Evolutionary conservation across 35 echinoderm and acorn worm species (phyloP), one percentile per base, ranked within the genome.

Genomic region (Anneissia japonica): DNA sequence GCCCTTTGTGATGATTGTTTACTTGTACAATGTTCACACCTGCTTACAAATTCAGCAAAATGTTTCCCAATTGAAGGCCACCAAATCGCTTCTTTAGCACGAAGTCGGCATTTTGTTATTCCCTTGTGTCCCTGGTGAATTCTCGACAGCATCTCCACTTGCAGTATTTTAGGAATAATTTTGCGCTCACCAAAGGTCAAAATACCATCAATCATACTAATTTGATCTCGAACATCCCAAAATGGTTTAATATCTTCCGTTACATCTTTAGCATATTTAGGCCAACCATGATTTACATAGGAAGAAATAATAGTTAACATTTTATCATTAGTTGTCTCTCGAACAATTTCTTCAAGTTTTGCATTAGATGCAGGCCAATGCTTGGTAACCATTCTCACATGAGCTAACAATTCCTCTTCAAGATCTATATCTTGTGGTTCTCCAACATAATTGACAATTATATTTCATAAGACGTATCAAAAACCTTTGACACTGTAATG

Each of bases 1-100:
- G 56, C 56, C 26, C 31, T 1, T 23, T 74, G 84, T 4, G 56
- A 2, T 37, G 55, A 4, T 39, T 85, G 35, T 36, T 76, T 85
- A 29, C 1, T 73, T 29, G 30, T 64, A 74, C 84, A 85, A 14
- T 74, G 55, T 5, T 85, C 0, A 36, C 84, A 85, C 30, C 19
- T 85, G 19, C 38, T 75, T 12, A 85, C 56, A 35, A 37, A 85
- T 35, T 85, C 51, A 30, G 73, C 73, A 3, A 76, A 36, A 37
- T 74, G 38, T 34, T 23, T 31, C 5, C 83, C 56, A 74, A 84
- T 56, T 16, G 38, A 30, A 30, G 83, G 83, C 83, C 83, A 84
- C 83, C 83, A 84, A 35, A 84, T 34, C 21, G 83, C 83, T 72
- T 56, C 32, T 21, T 64, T 64, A 72, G 83, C 83, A 14, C 83